Percentiles rank a stretch among this genome's conserved stretches.
These are phyloP conservation scores for Mythimna loreyi DNA, from an alignment of 2,888 invertebrate species.

Conservation along the genomic window DNA sequence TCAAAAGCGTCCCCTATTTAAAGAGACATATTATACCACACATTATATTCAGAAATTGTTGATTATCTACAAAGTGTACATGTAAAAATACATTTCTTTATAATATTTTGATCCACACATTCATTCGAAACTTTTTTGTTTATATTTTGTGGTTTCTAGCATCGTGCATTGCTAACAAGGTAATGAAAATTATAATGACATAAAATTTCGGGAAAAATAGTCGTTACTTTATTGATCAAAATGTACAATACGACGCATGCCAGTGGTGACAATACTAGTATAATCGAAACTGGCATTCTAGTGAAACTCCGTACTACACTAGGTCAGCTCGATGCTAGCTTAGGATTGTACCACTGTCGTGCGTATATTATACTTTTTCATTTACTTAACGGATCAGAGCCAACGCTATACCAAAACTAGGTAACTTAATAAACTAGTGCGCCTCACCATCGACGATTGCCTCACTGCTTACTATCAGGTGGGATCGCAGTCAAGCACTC, in stretches of 20 bases:
- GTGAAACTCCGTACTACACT: neutral
- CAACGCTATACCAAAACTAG: neutral
- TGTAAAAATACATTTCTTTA: constrained; percentile 67
- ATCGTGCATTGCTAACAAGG: neutral
- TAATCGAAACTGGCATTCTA: neutral
- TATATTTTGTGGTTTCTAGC: neutral
- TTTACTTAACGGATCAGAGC: no score
- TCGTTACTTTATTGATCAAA: neutral
- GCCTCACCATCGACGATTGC: no score
- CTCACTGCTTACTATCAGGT: no score
- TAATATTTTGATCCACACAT: constrained; percentile 37
- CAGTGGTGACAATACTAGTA: neutral
- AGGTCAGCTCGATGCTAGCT: neutral
- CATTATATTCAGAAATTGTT: constrained; percentile 32
- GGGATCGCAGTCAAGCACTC: no score
- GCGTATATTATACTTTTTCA: neutral
- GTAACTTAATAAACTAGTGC: neutral
- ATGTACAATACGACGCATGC: neutral
- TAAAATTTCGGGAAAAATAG: neutral
- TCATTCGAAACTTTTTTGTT: neutral
- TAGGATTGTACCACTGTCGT: neutral
- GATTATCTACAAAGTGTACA: constrained; percentile 48
- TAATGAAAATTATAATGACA: neutral
- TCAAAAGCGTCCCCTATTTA: neutral
- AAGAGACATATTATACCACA: constrained; percentile 16